phyloP scores from a whole-genome alignment of 1,140 invertebrate genomes.

The Drosophila parvula region DNA sequence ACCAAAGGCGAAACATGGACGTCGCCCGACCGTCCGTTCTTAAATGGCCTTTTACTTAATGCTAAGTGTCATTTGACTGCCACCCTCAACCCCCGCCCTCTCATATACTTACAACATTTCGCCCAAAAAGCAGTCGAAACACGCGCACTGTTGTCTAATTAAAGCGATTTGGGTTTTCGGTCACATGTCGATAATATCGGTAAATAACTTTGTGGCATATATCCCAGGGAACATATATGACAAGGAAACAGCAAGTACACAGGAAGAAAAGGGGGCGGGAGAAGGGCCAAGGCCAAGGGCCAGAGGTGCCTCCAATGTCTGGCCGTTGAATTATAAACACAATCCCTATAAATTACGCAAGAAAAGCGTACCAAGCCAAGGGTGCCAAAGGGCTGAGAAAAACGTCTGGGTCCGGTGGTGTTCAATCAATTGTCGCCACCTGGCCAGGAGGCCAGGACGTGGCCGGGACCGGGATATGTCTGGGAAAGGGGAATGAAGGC shows the following conservation, averaged over 20 bases:
- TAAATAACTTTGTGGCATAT: conserved; percentile 27
- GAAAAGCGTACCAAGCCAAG: not conserved
- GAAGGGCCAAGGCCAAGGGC: not conserved
- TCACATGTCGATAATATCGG: conserved; percentile 50
- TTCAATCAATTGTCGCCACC: conserved; percentile 49
- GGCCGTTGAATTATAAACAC: conserved; percentile 18
- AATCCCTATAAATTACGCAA: conserved; percentile 48
- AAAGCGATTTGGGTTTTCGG: conserved; percentile 27
- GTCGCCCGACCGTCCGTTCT: conserved; percentile 41
- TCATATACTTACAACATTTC: not conserved
- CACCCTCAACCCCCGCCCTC: not conserved
- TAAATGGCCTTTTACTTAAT: conserved; percentile 81
- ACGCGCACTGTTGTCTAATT: conserved; percentile 45
- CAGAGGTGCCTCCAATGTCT: not conserved
- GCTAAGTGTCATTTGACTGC: conserved; percentile 68
- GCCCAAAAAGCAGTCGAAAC: not conserved
- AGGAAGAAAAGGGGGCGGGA: not conserved
- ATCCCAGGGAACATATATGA: conserved; percentile 36
- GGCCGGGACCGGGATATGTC: not conserved
- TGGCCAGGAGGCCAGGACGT: conserved; percentile 10
- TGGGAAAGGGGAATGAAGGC: not conserved
- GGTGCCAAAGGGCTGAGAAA: not conserved
- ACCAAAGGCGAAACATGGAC: conserved; percentile 48
- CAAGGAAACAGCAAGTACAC: not conserved
- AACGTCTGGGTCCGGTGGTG: conserved; percentile 7